These are phyloP conservation scores for Loriculus beryllinus DNA, from an alignment of 2,797 vertebrate genomes.

Conservation along the genomic window DNA sequence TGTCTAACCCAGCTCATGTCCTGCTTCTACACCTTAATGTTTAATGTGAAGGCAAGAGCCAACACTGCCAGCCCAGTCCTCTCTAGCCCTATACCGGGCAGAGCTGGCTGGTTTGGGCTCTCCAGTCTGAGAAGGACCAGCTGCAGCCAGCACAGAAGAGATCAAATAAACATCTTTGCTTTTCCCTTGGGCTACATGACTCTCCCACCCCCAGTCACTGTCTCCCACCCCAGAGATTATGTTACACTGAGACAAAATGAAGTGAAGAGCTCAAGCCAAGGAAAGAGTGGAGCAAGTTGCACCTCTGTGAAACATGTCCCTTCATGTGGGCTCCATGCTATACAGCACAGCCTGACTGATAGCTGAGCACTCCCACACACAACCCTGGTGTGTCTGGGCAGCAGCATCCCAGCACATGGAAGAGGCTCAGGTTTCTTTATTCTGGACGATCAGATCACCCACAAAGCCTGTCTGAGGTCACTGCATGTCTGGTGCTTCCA, in stretches of 20 bases:
- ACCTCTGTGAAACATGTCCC: neutral
- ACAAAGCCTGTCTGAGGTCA: neutral
- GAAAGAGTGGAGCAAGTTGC: neutral
- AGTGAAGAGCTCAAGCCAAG: neutral
- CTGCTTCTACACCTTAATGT: neutral
- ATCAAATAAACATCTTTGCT: neutral
- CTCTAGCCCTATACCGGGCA: neutral
- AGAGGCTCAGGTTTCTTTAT: neutral
- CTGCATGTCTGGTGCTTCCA: neutral
- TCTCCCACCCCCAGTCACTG: neutral
- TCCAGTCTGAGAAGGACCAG: neutral
- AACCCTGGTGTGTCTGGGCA: neutral
- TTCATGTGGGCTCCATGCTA: rapidly evolving
- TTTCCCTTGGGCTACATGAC: neutral
- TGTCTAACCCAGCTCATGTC: neutral
- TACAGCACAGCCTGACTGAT: neutral
- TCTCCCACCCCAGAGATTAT: neutral
- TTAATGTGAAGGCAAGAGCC: neutral
- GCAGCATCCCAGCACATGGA: neutral
- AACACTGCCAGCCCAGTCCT: neutral
- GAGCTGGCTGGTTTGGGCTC: neutral
- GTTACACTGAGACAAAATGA: neutral
- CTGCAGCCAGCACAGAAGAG: neutral
- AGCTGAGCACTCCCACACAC: neutral
- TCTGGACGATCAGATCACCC: neutral